phyloP scores from a whole-genome alignment of 2,797 vertebrate species.

The Eptatretus atami region DNA sequence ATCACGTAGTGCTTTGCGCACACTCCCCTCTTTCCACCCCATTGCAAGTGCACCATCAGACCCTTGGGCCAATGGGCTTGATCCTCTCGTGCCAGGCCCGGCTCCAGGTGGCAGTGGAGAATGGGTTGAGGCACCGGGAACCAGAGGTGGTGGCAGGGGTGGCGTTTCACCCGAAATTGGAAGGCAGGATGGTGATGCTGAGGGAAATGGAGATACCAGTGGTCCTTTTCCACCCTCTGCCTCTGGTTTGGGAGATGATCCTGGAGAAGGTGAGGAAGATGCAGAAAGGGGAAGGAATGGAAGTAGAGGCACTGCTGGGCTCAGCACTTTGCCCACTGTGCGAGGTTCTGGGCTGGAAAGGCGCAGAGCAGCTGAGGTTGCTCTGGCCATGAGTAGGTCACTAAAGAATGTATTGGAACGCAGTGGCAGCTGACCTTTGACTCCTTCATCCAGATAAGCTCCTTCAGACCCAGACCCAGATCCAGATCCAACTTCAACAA shows the following conservation, averaged over 20 bases:
- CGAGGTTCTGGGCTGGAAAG: constrained; percentile 4
- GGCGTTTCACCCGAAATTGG: neutral
- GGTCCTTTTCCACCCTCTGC: neutral
- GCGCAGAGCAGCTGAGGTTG: constrained; percentile 3
- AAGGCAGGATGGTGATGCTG: neutral
- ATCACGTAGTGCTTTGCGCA: neutral
- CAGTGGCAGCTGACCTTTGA: neutral
- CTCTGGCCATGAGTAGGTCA: constrained; percentile 3
- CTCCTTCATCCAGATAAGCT: neutral
- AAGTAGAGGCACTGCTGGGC: too few species aligned
- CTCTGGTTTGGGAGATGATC: neutral
- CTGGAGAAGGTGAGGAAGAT: constrained; percentile 1
- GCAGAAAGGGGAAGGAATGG: neutral
- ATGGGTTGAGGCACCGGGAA: neutral
- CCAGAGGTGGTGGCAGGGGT: neutral
- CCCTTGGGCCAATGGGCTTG: neutral
- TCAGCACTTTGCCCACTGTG: neutral
- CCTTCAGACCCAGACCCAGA: too few species aligned
- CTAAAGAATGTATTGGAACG: constrained; percentile 4
- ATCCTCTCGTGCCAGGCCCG: constrained; percentile 1
- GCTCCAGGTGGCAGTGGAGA: neutral
- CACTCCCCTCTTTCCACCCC: neutral
- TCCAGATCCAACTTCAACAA: too few species aligned
- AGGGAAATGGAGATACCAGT: too few species aligned
- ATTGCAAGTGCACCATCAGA: neutral